A percentile compares a stretch with the other conserved stretches of the same genome.
These are phyloP conservation scores for Drosophila arawakana DNA, from an alignment of 1,140 invertebrate genomes.

Conservation along the genomic window DNA sequence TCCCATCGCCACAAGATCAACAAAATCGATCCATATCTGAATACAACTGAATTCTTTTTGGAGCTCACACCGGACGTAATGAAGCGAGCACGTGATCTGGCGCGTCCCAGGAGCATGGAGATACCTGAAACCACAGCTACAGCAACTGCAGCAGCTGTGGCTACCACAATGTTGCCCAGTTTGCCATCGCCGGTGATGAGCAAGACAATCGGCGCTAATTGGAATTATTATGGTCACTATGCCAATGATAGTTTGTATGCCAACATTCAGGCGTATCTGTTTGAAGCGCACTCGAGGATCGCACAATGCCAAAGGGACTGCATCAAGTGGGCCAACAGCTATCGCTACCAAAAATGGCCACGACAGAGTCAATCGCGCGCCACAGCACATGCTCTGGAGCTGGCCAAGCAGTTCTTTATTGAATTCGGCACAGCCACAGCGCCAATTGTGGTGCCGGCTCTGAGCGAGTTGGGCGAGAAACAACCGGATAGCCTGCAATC, in stretches of 20 bases:
- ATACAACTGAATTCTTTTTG: slow-evolving; percentile 93
- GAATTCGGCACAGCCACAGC: slow-evolving; percentile 57
- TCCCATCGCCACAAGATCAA: slow-evolving; percentile 91
- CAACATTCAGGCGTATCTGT: slow-evolving; percentile 93
- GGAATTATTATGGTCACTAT: slow-evolving; percentile 86
- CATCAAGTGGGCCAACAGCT: slow-evolving; percentile 88
- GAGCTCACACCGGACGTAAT: slow-evolving; percentile 89
- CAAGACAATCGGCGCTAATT: slow-evolving; percentile 84
- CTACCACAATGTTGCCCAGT: slow-evolving; percentile 49
- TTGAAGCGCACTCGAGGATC: slow-evolving; percentile 92
- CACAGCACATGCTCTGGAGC: slow-evolving; percentile 70
- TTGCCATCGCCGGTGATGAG: slow-evolving; percentile 75
- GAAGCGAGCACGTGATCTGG: slow-evolving; percentile 76
- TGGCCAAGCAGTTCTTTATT: slow-evolving; percentile 78
- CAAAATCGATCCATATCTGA: slow-evolving; percentile 92
- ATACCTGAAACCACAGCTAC: slow-evolving; percentile 9
- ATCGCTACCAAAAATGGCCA: slow-evolving; percentile 82
- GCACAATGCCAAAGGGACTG: slow-evolving; percentile 90
- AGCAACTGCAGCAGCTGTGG: slow-evolving; percentile 12
- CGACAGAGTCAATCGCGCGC: slow-evolving; percentile 56
- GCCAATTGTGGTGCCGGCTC: background rate
- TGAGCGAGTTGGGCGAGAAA: slow-evolving; percentile 62
- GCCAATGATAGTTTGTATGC: slow-evolving; percentile 88
- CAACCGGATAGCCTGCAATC: slow-evolving; percentile 88
- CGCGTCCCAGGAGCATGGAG: slow-evolving; percentile 68